Conservation (phyloP, 2,888 invertebrate genomes). For the Meteorus cinctellus region DNA sequence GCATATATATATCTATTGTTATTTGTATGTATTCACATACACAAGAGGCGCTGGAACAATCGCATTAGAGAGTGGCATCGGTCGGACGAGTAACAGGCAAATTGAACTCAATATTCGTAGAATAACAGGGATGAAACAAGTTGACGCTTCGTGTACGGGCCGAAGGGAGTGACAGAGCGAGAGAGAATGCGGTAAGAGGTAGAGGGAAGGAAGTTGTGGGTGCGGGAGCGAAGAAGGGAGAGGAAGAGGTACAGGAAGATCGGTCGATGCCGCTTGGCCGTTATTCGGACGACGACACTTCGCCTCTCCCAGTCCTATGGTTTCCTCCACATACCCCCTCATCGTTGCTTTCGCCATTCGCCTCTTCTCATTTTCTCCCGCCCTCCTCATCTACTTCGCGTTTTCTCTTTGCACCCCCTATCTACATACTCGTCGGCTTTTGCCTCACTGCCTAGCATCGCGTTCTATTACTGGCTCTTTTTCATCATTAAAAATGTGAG, state of each 20-base stretch:
- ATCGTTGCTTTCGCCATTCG: conserved; percentile 48
- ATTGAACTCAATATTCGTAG: conserved; percentile 71
- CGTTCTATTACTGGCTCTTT: conserved; percentile 46
- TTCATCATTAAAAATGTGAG: not conserved
- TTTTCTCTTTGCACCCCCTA: conserved; percentile 57
- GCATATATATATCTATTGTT: not conserved
- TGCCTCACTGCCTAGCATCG: conserved; percentile 42
- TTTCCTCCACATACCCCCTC: conserved; percentile 47
- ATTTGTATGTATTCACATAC: not conserved
- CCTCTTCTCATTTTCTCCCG: conserved; percentile 53
- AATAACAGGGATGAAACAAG: conserved; percentile 70
- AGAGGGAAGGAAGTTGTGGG: conserved; percentile 43
- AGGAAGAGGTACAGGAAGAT: conserved; percentile 67
- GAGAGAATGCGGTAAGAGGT: conserved; percentile 20
- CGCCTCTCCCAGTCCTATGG: conserved; percentile 68
- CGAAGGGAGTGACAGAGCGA: conserved; percentile 30
- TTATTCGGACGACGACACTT: conserved; percentile 74
- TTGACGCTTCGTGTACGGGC: conserved; percentile 69
- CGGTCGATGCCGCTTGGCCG: conserved; percentile 74
- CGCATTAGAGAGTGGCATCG: conserved; percentile 62
- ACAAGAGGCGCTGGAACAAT: conserved; percentile 64
- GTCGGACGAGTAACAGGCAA: conserved; percentile 64
- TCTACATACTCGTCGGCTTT: conserved; percentile 43
- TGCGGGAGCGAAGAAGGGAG: conserved; percentile 46
- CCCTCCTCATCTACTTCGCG: conserved; percentile 55